Evolutionary conservation across 2,888 invertebrate species (phyloP), one percentile per base, ranked within the genome.

Genomic region (Antitype chi): DNA sequence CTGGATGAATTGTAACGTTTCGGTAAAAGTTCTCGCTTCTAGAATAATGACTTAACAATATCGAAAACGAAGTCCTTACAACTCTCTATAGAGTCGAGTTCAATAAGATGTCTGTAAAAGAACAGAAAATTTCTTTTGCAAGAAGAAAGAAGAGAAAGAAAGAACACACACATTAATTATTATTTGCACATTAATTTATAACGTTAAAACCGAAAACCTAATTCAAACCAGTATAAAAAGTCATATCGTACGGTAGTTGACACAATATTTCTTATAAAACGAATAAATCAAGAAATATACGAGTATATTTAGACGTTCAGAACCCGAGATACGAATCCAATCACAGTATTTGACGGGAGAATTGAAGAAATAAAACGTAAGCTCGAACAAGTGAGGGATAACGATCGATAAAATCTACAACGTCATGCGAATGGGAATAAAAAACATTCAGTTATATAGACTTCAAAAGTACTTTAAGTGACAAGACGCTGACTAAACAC

Each of bases 361-460:
- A 80, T 64, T 79, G 84, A 79, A 87, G 81, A 87, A 89, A 89
- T 83, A 89, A 89, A 86, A 87, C 79, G 77, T 84, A 85, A 82
- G 86, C 82, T 74, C 73, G 78, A 87, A 88, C 85, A 89, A 88
- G 86, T 82, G 81, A 80, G 87, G 89, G 90, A 93, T 92, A 91
- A 90, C 80, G 88, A 91, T 91, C 91, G 87, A 89, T 90, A 89
- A 80, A 87, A 88, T 81, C 64, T 90, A 89, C 91, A 81, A 83
- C 83, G 92, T 93, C 93, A 93, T 90, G 89, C 81, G 76, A 88
- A 90, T 87, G 81, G 79, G 83, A 88, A 80, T 81, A 81, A 84
- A 83, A 87, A 81, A 86, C 59, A 85, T 73, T 73, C 55, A 47
- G 52, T 32, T 80, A 67, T 47, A 64, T 76, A 85, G 76, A 85